These are phyloP conservation scores for Orthosia gothica DNA, from an alignment of 2,888 invertebrate genomes.

Conservation along the genomic window DNA sequence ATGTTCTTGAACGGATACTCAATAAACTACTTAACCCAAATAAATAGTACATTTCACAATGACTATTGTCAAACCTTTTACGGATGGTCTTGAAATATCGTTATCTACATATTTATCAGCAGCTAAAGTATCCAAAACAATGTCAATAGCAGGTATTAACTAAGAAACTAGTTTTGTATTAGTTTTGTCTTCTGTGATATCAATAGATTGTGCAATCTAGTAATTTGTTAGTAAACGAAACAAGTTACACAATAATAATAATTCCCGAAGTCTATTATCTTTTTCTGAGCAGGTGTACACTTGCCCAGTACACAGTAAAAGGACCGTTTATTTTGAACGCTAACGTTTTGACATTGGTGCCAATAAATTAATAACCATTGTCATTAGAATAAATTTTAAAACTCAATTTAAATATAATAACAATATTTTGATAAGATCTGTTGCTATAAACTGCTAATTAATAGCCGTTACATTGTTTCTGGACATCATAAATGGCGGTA, in stretches of 20 bases:
- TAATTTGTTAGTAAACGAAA: no score
- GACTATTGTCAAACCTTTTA: not conserved
- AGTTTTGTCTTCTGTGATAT: not conserved
- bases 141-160: constrained; percentile 2
- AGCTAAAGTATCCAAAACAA: constrained; percentile 31
- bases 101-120: constrained; percentile 45
- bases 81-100: constrained; percentile 10
- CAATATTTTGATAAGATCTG: not conserved
- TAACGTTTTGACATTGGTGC: no score
- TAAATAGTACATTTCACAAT: constrained; percentile 39
- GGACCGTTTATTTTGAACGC: no score
- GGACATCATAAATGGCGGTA: not conserved
- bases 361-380: not conserved
- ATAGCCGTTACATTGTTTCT: not conserved
- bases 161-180: not conserved
- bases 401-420: not conserved
- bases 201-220: not conserved
- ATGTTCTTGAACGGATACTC: constrained; percentile 10
- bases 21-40: constrained; percentile 36
- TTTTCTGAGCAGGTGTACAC: no score
- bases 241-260: no score
- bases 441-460: not conserved
- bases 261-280: no score
- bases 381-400: no score
- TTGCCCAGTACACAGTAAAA: no score